phyloP scores from a whole-genome alignment of 2,888 invertebrate species.

The Branchipolynoe longqiensis region DNA sequence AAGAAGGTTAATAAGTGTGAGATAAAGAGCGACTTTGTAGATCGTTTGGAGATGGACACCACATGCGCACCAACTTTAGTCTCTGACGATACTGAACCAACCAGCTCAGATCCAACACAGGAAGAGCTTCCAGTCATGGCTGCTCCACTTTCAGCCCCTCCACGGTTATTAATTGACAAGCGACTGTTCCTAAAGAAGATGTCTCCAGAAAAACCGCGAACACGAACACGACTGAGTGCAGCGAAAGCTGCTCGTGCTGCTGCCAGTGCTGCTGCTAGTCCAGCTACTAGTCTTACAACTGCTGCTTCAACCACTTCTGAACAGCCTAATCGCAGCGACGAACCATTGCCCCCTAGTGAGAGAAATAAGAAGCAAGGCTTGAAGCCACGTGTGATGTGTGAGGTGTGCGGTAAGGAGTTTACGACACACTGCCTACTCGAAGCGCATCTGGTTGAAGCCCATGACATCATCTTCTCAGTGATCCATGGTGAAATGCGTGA shows the following conservation, averaged over 20 bases:
- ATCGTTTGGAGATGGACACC: neutral
- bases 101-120: neutral
- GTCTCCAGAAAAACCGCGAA: slow-evolving; percentile 8
- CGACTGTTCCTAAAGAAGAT: slow-evolving; percentile 28
- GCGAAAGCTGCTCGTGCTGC: neutral
- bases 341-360: neutral
- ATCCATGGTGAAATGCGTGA: slow-evolving; percentile 53
- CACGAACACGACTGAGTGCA: neutral
- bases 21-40: neutral
- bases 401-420: slow-evolving; percentile 46
- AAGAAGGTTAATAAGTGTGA: neutral
- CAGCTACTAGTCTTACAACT: no score
- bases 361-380: neutral
- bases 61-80: no score
- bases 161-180: slow-evolving; percentile 32
- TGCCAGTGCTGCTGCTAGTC: neutral
- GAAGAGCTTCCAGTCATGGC: neutral
- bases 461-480: slow-evolving; percentile 56
- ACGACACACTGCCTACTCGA: slow-evolving; percentile 50
- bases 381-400: slow-evolving; percentile 36
- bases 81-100: neutral
- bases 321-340: neutral
- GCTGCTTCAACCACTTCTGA: neutral
- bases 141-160: neutral
- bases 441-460: slow-evolving; percentile 62